These are phyloP conservation scores for Ceyx erithaca DNA, from an alignment of 2,797 vertebrate genomes.

Conservation along the genomic window DNA sequence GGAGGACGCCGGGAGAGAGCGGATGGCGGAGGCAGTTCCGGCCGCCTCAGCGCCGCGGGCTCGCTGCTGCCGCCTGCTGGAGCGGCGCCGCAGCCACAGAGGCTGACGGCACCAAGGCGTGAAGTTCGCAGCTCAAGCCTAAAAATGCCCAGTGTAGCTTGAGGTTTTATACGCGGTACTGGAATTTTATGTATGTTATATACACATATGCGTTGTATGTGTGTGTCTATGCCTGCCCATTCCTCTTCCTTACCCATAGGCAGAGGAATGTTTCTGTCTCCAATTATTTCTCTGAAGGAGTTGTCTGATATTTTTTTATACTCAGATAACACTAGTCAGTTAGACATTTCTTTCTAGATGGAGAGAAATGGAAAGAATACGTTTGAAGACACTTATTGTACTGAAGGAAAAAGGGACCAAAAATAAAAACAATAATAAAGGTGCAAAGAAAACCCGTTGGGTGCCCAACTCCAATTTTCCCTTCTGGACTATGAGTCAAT, in stretches of 20 bases:
- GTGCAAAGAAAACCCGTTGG: not conserved
- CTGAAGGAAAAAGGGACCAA: not conserved
- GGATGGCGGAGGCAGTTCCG: not conserved
- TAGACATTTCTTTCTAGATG: not conserved
- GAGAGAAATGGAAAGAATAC: not conserved
- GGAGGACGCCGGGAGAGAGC: constrained; percentile 60
- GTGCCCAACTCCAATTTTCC: not conserved
- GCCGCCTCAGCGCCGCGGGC: no score
- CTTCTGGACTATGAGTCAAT: not conserved
- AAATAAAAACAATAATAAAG: not conserved
- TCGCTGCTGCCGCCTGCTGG: not conserved
- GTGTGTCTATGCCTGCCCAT: not conserved
- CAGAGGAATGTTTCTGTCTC: not conserved
- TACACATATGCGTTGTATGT: not conserved
- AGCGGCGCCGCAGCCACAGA: not conserved
- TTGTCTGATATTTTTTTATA: rapidly evolving
- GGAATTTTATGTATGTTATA: not conserved
- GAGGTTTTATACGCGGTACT: not conserved
- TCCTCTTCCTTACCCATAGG: not conserved
- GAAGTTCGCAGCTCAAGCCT: not conserved
- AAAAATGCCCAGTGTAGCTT: rapidly evolving
- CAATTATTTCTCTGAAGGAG: not conserved
- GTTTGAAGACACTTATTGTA: not conserved
- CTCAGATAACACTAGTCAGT: not conserved
- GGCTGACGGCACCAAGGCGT: rapidly evolving